A percentile compares a stretch with the other conserved stretches of the same genome.
These are phyloP conservation scores for Lamprotornis superbus DNA, from an alignment of 2,113 vertebrate genomes.

Conservation along the genomic window DNA sequence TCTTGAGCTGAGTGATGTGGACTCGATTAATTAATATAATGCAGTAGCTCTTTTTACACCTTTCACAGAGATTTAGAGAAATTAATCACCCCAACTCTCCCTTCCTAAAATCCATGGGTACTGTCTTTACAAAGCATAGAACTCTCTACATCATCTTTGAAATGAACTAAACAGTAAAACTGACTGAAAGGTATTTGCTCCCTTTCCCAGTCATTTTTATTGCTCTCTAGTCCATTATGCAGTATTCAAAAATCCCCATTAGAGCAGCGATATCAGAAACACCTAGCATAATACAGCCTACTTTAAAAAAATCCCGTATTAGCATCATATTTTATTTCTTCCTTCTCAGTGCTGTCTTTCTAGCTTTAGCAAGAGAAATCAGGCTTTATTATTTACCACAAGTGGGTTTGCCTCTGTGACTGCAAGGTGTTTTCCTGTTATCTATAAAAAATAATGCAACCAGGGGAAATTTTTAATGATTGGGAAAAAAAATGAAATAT, in stretches of 20 bases:
- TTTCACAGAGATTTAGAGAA: background rate
- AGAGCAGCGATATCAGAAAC: background rate
- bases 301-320: background rate
- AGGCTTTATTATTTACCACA: background rate
- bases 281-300: background rate
- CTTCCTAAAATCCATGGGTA: background rate
- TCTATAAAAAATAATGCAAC: background rate
- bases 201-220: background rate
- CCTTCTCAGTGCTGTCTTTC: background rate
- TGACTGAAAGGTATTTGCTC: background rate
- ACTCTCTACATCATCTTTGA: background rate
- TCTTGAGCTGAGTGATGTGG: background rate
- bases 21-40: background rate
- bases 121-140: background rate
- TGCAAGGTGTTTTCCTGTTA: background rate
- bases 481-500: background rate
- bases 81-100: background rate
- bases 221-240: background rate
- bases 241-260: background rate
- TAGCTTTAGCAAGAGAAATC: background rate
- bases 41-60: background rate
- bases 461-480: background rate
- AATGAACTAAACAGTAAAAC: background rate
- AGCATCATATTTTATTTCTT: background rate
- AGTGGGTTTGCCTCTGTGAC: background rate